Evolutionary conservation across 2,113 vertebrate genomes (phyloP).

Genomic region (Dendropsophus ebraccatus): DNA sequence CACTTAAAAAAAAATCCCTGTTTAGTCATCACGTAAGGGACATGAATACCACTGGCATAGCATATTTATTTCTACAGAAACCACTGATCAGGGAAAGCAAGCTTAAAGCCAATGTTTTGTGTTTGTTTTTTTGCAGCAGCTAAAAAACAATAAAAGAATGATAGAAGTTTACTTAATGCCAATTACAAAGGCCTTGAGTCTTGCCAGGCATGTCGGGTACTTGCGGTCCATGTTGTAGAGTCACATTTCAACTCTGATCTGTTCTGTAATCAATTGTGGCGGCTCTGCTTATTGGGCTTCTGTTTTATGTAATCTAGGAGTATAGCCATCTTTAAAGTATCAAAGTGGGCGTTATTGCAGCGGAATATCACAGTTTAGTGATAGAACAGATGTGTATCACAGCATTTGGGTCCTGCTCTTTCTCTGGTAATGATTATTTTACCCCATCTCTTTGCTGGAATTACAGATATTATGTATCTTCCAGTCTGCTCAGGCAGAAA

Average conservation of each 20-base stretch:
- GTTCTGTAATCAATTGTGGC: neutral
- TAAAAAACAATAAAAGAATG: neutral
- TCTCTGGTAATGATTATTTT: slow-evolving; percentile 20
- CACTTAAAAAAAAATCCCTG: too few species aligned
- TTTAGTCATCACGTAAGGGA: neutral
- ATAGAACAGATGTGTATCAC: slow-evolving; percentile 27
- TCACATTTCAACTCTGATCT: neutral
- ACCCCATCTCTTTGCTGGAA: slow-evolving; percentile 25
- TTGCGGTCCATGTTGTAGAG: neutral
- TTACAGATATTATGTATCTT: slow-evolving; percentile 34
- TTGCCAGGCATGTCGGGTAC: neutral
- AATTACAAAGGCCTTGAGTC: neutral
- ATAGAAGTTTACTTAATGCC: neutral
- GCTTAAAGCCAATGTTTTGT: neutral
- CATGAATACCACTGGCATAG: neutral
- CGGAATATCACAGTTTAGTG: slow-evolving; percentile 5
- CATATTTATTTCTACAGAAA: neutral
- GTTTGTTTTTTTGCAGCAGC: slow-evolving; percentile 6
- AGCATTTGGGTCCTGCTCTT: slow-evolving; percentile 9
- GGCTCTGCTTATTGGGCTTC: neutral
- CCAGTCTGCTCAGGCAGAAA: slow-evolving; percentile 39
- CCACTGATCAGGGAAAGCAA: neutral
- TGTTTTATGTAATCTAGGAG: slow-evolving; percentile 1
- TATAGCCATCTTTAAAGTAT: neutral
- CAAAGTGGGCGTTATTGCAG: neutral